Base-by-base conservation (phyloP, 2,888 invertebrate genomes). In the Pristionchus fissidentatus region DNA sequence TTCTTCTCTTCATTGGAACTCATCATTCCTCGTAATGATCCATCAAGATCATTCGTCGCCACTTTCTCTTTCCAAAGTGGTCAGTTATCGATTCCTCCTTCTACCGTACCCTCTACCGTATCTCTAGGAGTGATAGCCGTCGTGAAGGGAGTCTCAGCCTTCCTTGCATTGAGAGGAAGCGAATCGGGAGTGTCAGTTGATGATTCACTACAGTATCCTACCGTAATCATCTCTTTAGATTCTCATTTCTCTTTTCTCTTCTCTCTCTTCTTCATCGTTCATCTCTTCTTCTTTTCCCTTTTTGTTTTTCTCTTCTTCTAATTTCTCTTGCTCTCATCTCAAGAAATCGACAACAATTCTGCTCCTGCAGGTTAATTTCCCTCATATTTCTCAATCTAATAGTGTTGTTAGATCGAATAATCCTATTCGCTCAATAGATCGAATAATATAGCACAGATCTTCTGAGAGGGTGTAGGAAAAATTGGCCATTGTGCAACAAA, bases 51-150 rank as follows among this genome's bases (percentile, higher is more conserved):
- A 43, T 73, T 73, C 22, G 46, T 73, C 5, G 41, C 73, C 26
- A 29, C 46, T 43, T 73, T 73, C 73, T 73, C 73, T 43, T 46
- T 46, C 46, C 73, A 73, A 13, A 46, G 73, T 73, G 73, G 73
- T 73, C 73, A 73, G 46, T 66, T 73, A 73, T 73, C 73, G 15
- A 46, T 73, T 26, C 0, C 41, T n/a, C 5, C 46, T 73, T 73
- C 73, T 26, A 2, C n/a, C n/a, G n/a, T n/a, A n/a, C n/a, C 26
- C n/a, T 43, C 13, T 66, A 66, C 62, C 35, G 62, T 73, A 43
- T 46, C 73, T 19, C 29, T 73, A 73, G 73, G 73, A 43, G 19
- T 73, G 10, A 46, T 43, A 13, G 32, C 73, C 13, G 26, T 73
- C 29, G 3, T 46, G 3, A 73, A 73, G 46, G 43, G 41, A 43